phyloP scores from a whole-genome alignment of 2,797 vertebrate genomes.

The Sebastes nivosus region DNA sequence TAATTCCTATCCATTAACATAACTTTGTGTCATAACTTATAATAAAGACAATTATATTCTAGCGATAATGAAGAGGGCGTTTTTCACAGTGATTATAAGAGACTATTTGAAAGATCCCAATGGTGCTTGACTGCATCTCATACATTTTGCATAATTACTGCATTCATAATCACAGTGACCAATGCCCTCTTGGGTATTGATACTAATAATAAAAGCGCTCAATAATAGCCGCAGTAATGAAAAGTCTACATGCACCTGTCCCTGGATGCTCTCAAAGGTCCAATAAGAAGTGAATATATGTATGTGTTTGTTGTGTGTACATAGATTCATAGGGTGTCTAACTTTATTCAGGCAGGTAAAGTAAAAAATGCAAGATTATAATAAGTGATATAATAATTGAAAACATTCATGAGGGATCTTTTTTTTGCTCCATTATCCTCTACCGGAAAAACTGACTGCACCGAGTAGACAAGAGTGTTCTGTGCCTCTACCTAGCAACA shows the following conservation, averaged over 20 bases:
- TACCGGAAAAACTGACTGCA: conserved; percentile 9
- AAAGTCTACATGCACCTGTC: not conserved
- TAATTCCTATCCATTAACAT: not conserved
- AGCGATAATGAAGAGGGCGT: not conserved
- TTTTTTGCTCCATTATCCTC: conserved; percentile 17
- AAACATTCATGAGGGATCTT: not conserved
- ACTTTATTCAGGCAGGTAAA: not conserved
- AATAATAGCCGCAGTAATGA: not conserved
- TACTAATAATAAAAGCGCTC: not conserved
- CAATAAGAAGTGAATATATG: not conserved
- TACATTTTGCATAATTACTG: not conserved
- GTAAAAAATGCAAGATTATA: not conserved
- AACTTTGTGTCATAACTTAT: not conserved
- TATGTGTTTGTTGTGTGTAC: not conserved
- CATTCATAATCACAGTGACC: not conserved
- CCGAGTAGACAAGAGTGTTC: conserved; percentile 13
- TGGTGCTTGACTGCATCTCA: not conserved
- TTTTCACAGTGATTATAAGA: not conserved
- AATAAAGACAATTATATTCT: not conserved
- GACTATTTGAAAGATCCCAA: not conserved
- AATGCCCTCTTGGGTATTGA: not conserved
- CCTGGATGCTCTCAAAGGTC: not conserved
- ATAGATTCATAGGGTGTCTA: not conserved
- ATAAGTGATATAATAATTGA: not conserved
- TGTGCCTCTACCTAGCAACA: conserved; percentile 71